Evolutionary conservation across 2,797 vertebrate genomes (phyloP), one percentile per base, ranked within the genome.

Genomic region (Brotula barbata): DNA sequence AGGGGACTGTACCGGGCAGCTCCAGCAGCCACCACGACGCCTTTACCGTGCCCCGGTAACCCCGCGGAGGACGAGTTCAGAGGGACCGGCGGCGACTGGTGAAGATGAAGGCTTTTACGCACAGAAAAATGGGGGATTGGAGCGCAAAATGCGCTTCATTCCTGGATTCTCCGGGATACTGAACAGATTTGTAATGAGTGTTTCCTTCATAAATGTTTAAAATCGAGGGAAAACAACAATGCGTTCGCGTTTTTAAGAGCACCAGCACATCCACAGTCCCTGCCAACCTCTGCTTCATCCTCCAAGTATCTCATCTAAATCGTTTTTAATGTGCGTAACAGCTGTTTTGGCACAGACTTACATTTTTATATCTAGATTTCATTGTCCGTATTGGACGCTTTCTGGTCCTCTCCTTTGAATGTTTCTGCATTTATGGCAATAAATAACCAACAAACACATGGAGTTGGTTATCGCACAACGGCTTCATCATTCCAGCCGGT

Each of bases 41-140:
- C 34, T 34, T 7, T 54, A 40, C 58, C 49, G 46, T 0, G 45
- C 64, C 11, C 64, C 40, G 10, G 31, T 55, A 28, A 23, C 19
- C 43, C 55, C 7, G 5, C 42, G 41, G 36, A 50, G 48, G 49
- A 51, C 37, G 22, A 11, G 47, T n/a, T n/a, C n/a, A 45, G 23
- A 62, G 45, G 11, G 34, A 37, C 33, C 25, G 50, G 25, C 13
- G 39, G 47, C 39, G 65, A 65, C 57, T 10, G 16, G 57, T 2
- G 33, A 8, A 40, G 43, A 71, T 68, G 66, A 46, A 42, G 1
- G 74, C 48, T 81, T 86, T 86, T 85, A 83, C 83, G 81, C 86
- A 73, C 72, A 65, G 51, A 15, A 6, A n/a, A n/a, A n/a, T n/a
- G 45, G 2, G 52, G 15, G 36, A 45, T 20, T 16, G 41, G 8